phyloP scores from a whole-genome alignment of 1,140 invertebrate genomes.

The Conopomorpha cramerella region DNA sequence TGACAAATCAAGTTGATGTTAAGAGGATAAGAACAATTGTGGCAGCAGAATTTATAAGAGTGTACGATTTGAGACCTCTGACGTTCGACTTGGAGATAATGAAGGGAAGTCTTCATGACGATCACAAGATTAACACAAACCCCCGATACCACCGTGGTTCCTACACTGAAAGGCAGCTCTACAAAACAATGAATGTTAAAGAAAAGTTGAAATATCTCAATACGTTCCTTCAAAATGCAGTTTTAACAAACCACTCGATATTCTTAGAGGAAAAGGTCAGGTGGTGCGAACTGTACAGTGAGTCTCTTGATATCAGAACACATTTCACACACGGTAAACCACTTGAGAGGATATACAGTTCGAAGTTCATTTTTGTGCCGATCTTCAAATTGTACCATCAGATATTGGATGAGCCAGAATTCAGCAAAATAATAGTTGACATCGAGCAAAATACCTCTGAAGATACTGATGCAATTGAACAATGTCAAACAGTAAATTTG shows the following conservation, averaged over 20 bases:
- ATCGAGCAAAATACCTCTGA: too few relatives aligned
- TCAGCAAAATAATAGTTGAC: constrained; percentile 22
- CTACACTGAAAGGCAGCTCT: constrained; percentile 53
- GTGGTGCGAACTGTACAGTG: constrained; percentile 22
- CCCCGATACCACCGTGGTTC: constrained; percentile 54
- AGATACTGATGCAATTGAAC: too few relatives aligned
- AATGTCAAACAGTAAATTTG: too few relatives aligned
- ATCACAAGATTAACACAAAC: constrained; percentile 46
- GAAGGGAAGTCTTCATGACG: constrained; percentile 39
- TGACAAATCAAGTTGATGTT: constrained; percentile 45
- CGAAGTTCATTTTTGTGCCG: constrained; percentile 51
- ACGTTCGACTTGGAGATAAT: constrained; percentile 41
- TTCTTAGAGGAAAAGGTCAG: constrained; percentile 30
- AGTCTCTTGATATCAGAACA: constrained; percentile 16
- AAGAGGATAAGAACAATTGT: constrained; percentile 51
- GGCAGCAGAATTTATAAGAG: constrained; percentile 54
- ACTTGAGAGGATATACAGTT: constrained; percentile 41
- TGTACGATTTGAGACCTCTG: constrained; percentile 53
- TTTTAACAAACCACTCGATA: constrained; percentile 31
- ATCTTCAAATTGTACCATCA: constrained; percentile 51
- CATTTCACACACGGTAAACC: constrained; percentile 37
- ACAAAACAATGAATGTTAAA: constrained; percentile 45
- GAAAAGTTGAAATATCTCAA: constrained; percentile 49
- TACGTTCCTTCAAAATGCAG: constrained; percentile 28
- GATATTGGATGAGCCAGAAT: constrained; percentile 37